phyloP scores from a whole-genome alignment of 2,888 invertebrate genomes.

The Cantharis lateralis region DNA sequence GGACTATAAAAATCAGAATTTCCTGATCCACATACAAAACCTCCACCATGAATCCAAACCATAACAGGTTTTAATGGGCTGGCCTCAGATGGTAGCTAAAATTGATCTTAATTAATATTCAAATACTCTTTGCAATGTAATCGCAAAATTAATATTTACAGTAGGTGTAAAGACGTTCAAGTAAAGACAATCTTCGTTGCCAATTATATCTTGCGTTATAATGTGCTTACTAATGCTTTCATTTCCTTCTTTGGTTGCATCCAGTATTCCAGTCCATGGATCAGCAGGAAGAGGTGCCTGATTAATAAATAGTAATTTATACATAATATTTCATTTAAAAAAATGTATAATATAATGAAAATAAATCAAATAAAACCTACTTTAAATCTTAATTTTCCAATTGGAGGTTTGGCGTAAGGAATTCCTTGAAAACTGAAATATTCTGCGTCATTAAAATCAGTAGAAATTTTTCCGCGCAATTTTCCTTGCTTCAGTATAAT shows the following conservation, averaged over 20 bases:
- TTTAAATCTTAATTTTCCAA: slow-evolving; percentile 3
- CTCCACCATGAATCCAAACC: slow-evolving; percentile 56
- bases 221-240: neutral
- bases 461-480: slow-evolving; percentile 3
- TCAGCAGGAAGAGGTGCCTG: slow-evolving; percentile 28
- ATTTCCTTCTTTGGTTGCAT: slow-evolving; percentile 30
- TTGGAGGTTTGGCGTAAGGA: slow-evolving; percentile 2
- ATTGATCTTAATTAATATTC: neutral
- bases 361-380: neutral
- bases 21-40: slow-evolving; percentile 49
- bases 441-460: neutral
- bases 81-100: slow-evolving; percentile 21
- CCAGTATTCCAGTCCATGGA: slow-evolving; percentile 33
- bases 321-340: too few species aligned
- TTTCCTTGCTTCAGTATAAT: slow-evolving; percentile 3
- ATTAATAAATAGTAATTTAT: neutral
- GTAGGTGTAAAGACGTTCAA: slow-evolving; percentile 77
- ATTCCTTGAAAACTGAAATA: neutral
- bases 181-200: slow-evolving; percentile 73
- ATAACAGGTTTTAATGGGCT: slow-evolving; percentile 48
- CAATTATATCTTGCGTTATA: slow-evolving; percentile 49
- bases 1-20: slow-evolving; percentile 47
- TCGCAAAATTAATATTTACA: neutral
- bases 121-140: neutral
- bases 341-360: too few species aligned